phyloP scores from a whole-genome alignment of 2,113 vertebrate genomes.

The Sterrhoptilus dennistouni region DNA sequence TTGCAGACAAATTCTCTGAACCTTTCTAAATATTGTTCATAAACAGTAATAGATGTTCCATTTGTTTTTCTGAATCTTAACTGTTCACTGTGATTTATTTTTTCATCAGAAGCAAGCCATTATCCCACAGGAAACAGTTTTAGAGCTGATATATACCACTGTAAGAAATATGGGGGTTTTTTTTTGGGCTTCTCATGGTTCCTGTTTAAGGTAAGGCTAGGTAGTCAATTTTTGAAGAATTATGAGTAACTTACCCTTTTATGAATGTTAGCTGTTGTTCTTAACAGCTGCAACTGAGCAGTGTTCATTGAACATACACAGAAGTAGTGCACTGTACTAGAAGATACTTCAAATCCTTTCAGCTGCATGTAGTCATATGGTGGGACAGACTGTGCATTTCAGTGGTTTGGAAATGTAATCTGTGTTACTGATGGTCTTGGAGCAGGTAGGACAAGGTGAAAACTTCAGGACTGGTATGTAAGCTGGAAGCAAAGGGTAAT shows the following conservation, averaged over 20 bases:
- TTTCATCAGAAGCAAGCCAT: background rate
- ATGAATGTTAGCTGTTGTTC: background rate
- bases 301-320: background rate
- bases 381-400: background rate
- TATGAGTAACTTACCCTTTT: background rate
- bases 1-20: background rate
- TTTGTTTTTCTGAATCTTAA: background rate
- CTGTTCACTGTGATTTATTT: background rate
- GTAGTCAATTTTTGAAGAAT: background rate
- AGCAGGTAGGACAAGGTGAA: background rate
- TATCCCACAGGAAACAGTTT: background rate
- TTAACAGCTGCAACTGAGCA: background rate
- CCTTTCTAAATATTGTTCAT: background rate
- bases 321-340: background rate
- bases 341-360: background rate
- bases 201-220: background rate
- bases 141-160: background rate
- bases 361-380: background rate
- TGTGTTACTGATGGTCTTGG: background rate
- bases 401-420: background rate
- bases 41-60: background rate
- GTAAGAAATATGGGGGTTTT: background rate
- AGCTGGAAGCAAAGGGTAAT: background rate
- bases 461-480: background rate
- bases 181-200: background rate